A percentile compares a stretch with the other conserved stretches of the same genome.
These are phyloP conservation scores for Dolichotis patagonum DNA, from an alignment of 2,113 vertebrate genomes.

Conservation along the genomic window DNA sequence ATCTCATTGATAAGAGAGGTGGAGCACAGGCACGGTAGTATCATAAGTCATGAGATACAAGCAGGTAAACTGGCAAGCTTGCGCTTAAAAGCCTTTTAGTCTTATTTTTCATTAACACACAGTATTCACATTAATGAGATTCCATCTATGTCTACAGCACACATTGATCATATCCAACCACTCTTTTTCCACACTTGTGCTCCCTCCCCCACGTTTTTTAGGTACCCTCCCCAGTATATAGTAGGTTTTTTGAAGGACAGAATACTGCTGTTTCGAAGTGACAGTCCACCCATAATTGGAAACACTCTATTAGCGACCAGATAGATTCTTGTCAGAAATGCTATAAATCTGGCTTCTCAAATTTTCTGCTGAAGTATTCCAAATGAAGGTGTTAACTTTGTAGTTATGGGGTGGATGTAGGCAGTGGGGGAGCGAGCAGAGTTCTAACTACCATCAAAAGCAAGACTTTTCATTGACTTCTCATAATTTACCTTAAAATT, in stretches of 20 bases:
- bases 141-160: not conserved
- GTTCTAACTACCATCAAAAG: slow-evolving; percentile 1
- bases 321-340: not conserved
- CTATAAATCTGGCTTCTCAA: not conserved
- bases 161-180: not conserved
- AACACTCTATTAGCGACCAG: not conserved
- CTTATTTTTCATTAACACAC: not conserved
- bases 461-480: slow-evolving; percentile 31
- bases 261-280: not conserved
- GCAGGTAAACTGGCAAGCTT: not conserved
- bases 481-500: slow-evolving; percentile 25
- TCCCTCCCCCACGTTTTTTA: too few relatives aligned
- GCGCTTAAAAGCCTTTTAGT: not conserved
- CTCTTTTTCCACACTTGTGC: not conserved
- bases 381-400: not conserved
- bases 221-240: not conserved
- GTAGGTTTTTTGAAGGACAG: not conserved
- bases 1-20: not conserved
- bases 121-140: not conserved
- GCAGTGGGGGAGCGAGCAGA: not conserved
- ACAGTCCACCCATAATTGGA: not conserved
- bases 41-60: not conserved
- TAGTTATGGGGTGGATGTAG: not conserved
- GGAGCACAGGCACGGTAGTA: fast-evolving
- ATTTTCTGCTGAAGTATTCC: not conserved